Evolutionary conservation across 2,113 vertebrate species (phyloP).

Genomic region (Myocastor coypus): DNA sequence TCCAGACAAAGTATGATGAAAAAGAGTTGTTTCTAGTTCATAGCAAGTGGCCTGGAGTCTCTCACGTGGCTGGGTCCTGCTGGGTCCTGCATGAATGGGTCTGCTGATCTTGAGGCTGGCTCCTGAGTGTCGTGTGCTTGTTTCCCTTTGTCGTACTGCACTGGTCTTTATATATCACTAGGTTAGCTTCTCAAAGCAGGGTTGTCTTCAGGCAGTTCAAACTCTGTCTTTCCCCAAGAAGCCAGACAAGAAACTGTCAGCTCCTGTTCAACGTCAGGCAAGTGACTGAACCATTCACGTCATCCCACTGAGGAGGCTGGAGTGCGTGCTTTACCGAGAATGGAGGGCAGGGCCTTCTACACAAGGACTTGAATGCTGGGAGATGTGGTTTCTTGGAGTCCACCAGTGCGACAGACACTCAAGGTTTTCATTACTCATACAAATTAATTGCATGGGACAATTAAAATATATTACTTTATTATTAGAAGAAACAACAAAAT

Average conservation of each 20-base stretch:
- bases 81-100: background rate
- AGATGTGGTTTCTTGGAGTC: background rate
- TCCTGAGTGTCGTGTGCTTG: background rate
- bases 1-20: background rate
- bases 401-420: background rate
- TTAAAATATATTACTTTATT: background rate
- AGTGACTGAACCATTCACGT: background rate
- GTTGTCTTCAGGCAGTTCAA: background rate
- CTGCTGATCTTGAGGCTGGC: background rate
- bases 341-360: too few relatives aligned
- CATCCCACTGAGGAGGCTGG: background rate
- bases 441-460: background rate
- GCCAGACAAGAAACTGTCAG: background rate
- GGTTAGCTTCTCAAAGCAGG: background rate
- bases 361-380: too few relatives aligned
- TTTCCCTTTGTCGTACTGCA: background rate
- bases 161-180: background rate
- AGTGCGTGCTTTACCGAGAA: background rate
- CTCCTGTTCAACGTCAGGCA: background rate
- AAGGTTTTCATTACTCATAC: background rate
- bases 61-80: background rate
- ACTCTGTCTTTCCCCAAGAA: background rate
- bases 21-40: background rate
- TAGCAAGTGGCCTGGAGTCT: background rate
- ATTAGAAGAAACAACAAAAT: background rate